Evolutionary conservation across 2,888 invertebrate species (phyloP), one percentile per base, ranked within the genome.

Genomic region (Orthosia gothica): DNA sequence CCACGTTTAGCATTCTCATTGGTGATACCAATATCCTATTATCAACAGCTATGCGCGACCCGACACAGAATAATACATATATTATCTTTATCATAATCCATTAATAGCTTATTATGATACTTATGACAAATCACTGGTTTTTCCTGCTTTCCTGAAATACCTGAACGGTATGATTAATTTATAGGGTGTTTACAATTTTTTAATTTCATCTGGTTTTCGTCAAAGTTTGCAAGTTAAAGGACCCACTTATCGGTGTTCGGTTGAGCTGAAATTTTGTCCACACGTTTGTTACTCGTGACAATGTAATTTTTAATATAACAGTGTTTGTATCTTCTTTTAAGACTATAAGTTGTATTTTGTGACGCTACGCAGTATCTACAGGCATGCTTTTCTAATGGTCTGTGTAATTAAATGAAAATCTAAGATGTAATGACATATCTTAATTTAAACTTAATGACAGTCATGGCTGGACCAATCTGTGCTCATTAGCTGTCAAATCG

Each of bases 1-100:
- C 64, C 64, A 76, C 81, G 70, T 81, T 68, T 32, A 26, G n/a
- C 12, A 3, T 26, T 49, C 23, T 76, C 57, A 68, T 76, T 81
- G 76, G 64, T 61, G 59, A 52, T 57, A 32, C 1, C 55, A 49
- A 13, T 81, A 23, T 20, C 5, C 23, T 55, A 11, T 50, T 75
- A 65, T 79, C 70, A 55, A 49, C 5, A 26, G 13, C 15, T 20
- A 54, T 26, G 57, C 62, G 52, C 12, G 7, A 32, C 15, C 5
- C 20, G 32, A 59, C 65, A 32, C 20, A 50, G 32, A 32, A 32
- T 50, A 70, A 47, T 69, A 32, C 18, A 4, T 12, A 5, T 20
- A 26, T 18, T 65, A 70, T 64, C 70, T 45, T 1, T 63, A n/a
- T n/a, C 26, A 52, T 65, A 61, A 61, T 79, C 40, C 23, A 61